Percentiles rank a stretch among this genome's conserved stretches.
phyloP scores from a whole-genome alignment of 2,888 invertebrate genomes.

The Abscondita cerata region DNA sequence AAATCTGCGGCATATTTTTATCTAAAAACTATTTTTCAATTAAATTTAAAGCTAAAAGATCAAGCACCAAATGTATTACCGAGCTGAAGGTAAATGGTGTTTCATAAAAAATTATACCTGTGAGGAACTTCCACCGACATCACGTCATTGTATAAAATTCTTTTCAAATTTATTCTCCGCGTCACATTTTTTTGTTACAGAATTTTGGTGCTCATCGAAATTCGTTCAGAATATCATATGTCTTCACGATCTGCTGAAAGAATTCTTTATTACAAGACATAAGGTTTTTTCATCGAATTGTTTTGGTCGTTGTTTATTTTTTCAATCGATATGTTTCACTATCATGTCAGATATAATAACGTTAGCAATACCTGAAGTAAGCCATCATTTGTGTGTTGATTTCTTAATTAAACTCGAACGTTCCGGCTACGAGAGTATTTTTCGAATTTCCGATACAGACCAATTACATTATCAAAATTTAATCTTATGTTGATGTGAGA shows the following conservation, averaged over 20 bases:
- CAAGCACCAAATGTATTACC: too few species aligned
- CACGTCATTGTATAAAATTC: constrained; percentile 25
- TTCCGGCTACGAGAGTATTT: neutral
- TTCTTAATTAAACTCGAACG: neutral
- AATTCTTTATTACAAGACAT: constrained; percentile 41
- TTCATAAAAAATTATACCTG: too few species aligned
- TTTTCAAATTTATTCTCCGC: constrained; percentile 26
- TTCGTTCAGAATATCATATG: constrained; percentile 25
- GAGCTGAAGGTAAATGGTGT: too few species aligned
- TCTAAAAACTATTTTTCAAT: too few species aligned
- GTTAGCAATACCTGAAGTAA: constrained; percentile 45
- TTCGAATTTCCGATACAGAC: neutral
- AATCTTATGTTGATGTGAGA: too few species aligned
- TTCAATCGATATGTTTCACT: constrained; percentile 37
- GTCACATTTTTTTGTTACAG: constrained; percentile 32
- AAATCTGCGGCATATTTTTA: too few species aligned
- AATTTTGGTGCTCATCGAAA: too few species aligned
- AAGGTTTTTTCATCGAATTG: constrained; percentile 38
- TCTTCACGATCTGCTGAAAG: constrained; percentile 38
- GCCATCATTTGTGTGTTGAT: constrained; percentile 15
- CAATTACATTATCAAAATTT: neutral
- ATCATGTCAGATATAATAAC: constrained; percentile 42
- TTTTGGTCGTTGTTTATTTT: constrained; percentile 42
- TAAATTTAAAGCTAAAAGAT: too few species aligned
- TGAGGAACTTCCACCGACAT: too few species aligned